Conservation (phyloP, 2,888 invertebrate species). For the Temnothorax ravouxi region DNA sequence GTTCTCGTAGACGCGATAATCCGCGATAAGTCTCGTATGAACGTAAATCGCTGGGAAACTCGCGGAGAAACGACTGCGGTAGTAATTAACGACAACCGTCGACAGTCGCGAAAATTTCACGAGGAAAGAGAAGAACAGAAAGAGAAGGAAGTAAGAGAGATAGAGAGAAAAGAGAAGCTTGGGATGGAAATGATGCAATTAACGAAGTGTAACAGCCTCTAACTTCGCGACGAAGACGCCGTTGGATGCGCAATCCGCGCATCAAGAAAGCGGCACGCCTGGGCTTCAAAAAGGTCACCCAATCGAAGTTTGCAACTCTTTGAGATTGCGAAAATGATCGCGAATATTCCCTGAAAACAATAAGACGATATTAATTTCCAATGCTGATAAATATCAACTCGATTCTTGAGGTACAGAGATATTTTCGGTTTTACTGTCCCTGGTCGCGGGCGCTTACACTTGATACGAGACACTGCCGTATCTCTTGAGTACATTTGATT, state of each 20-base stretch:
- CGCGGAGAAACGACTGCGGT: neutral
- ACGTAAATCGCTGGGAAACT: slow-evolving; percentile 19
- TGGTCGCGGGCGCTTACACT: too few species aligned
- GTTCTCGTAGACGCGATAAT: slow-evolving; percentile 28
- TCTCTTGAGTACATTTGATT: neutral
- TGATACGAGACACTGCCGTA: too few species aligned
- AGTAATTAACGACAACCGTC: slow-evolving; percentile 48
- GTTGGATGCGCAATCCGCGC: slow-evolving; percentile 40
- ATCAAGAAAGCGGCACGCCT: slow-evolving; percentile 34
- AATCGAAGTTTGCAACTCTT: slow-evolving; percentile 7
- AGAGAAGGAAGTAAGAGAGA: neutral
- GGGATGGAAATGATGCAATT: slow-evolving; percentile 64
- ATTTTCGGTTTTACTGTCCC: too few species aligned
- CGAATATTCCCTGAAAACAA: slow-evolving; percentile 39
- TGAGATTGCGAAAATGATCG: slow-evolving; percentile 37
- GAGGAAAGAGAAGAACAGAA: neutral
- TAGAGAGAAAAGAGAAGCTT: neutral
- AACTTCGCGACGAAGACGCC: slow-evolving; percentile 52
- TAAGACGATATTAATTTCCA: neutral
- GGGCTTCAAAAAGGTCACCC: slow-evolving; percentile 16
- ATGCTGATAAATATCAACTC: neutral
- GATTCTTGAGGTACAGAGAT: too few species aligned
- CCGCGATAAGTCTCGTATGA: slow-evolving; percentile 29
- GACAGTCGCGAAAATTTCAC: slow-evolving; percentile 33
- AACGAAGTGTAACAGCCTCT: slow-evolving; percentile 63